Conservation (phyloP, 2,797 vertebrate species). For the Borostomias antarcticus region DNA sequence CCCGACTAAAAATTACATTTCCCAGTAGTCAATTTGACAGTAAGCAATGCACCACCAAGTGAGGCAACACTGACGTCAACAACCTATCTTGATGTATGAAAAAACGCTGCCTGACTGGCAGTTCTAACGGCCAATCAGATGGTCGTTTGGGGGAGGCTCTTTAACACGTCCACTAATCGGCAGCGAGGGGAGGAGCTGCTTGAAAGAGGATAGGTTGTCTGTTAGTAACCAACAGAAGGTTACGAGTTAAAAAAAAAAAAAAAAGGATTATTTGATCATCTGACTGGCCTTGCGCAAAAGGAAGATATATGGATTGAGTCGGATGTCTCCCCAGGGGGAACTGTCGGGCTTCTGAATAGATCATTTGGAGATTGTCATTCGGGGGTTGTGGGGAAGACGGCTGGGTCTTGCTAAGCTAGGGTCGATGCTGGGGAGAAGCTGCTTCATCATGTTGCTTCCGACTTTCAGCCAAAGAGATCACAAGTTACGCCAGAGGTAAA, state of each 20-base stretch:
- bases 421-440: slow-evolving; percentile 78
- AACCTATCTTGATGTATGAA: slow-evolving; percentile 72
- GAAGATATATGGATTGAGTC: slow-evolving; percentile 37
- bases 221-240: slow-evolving; percentile 83
- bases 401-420: slow-evolving; percentile 53
- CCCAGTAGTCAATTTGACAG: slow-evolving; percentile 57
- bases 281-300: slow-evolving; percentile 45
- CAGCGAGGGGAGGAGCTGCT: slow-evolving; percentile 70
- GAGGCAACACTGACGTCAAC: slow-evolving; percentile 63
- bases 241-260: slow-evolving; percentile 77
- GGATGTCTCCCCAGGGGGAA: slow-evolving; percentile 30
- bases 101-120: slow-evolving; percentile 60
- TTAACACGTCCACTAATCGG: slow-evolving; percentile 76
- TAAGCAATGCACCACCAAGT: slow-evolving; percentile 46
- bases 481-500: slow-evolving; percentile 73
- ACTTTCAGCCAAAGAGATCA: slow-evolving; percentile 73
- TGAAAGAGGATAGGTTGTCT: slow-evolving; percentile 69
- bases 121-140: slow-evolving; percentile 64
- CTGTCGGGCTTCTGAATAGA: slow-evolving; percentile 41
- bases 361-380: slow-evolving; percentile 40
- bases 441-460: slow-evolving; percentile 81
- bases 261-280: slow-evolving; percentile 63
- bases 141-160: slow-evolving; percentile 46
- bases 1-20: slow-evolving; percentile 27
- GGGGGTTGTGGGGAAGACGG: slow-evolving; percentile 52